Conservation (phyloP, 2,797 vertebrate genomes). For the Microchirus variegatus region DNA sequence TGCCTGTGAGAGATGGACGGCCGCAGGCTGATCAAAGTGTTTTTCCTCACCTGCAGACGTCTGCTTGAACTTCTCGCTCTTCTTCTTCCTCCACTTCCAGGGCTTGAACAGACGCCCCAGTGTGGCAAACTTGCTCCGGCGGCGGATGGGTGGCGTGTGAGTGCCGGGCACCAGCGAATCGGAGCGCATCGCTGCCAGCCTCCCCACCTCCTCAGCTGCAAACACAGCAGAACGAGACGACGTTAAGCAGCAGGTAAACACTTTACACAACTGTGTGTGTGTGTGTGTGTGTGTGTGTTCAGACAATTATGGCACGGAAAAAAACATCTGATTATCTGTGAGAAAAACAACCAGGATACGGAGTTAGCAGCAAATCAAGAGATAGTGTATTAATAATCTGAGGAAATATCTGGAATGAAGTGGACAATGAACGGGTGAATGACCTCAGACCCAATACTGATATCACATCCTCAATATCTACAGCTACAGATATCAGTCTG, state of each 20-base stretch:
- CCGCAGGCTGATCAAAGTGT: neutral
- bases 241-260: conserved; percentile 18
- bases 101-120: conserved; percentile 94
- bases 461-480: too few species aligned
- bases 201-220: conserved; percentile 94
- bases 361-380: too few species aligned
- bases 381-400: too few species aligned
- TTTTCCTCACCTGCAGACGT: conserved; percentile 89
- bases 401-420: too few species aligned
- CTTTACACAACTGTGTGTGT: neutral
- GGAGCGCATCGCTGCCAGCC: conserved; percentile 95
- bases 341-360: too few species aligned
- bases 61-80: conserved; percentile 97
- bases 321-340: too few species aligned
- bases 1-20: conserved; percentile 9
- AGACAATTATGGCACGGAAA: too few species aligned
- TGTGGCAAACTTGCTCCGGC: conserved; percentile 93
- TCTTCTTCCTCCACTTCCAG: conserved; percentile 99
- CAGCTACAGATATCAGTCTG: too few species aligned
- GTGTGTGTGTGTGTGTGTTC: too few species aligned
- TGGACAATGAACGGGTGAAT: too few species aligned
- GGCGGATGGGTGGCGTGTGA: conserved; percentile 95
- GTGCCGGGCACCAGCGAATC: conserved; percentile 97
- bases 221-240: conserved; percentile 30
- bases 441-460: too few species aligned